Evolutionary conservation across 2,888 invertebrate species (phyloP), one percentile per base, ranked within the genome.

Genomic region (Baronia brevicornis): DNA sequence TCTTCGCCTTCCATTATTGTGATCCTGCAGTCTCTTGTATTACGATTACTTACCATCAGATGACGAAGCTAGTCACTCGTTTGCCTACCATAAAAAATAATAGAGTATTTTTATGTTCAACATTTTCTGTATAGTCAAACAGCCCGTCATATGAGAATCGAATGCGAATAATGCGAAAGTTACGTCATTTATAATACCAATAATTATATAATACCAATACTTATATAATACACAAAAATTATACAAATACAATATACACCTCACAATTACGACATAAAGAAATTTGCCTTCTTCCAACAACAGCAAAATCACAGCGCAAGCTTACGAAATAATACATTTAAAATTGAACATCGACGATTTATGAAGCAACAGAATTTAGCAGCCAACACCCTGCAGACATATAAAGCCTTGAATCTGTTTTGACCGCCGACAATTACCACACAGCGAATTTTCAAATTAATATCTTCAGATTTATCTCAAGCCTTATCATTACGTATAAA

Each of bases 341-440:
- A 47, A 41, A 41, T 39, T 29, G 38, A 44, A 38, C 32, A 14
- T 35, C 39, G 40, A 43, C 37, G 26, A 43, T 34, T 40, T 41
- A 48, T 43, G 37, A 59, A 58, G 60, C 60, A 53, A 60, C 55
- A 60, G 28, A 40, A 33, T 51, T 51, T 61, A 57, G 74, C 80
- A 80, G 79, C 82, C 82, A 82, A 82, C 82, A 82, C 82, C 74
- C 80, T 79, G 82, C 82, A 80, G 68, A 82, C 82, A 82, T 79
- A 70, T 60, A 79, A 82, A 80, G 80, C 80, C 72, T 70, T 55
- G 33, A 33, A 39, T 41, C 46, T 47, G 52, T 58, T 54, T 57
- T 54, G 52, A 35, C 30, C 35, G 26, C 51, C 62, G 58, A 61
- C 54, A 45, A 51, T 61, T 67, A 79, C 74, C 80, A 75, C 72